Percentiles rank a stretch among this genome's conserved stretches.
phyloP scores from a whole-genome alignment of 1,140 invertebrate species.

The Halyomorpha halys region DNA sequence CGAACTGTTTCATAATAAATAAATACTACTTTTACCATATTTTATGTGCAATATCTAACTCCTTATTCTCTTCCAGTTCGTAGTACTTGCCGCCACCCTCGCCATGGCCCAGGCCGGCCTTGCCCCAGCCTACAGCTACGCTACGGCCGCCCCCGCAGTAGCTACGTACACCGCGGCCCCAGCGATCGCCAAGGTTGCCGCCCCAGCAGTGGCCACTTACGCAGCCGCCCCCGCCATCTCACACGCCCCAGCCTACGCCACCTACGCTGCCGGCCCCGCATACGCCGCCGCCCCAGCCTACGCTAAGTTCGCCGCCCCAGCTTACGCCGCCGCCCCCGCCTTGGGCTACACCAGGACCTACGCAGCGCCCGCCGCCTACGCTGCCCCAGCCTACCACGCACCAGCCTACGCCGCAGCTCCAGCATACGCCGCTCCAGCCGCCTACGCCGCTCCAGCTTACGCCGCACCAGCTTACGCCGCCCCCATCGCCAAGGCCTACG shows the following conservation, averaged over 20 bases:
- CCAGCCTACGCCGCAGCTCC: constrained; percentile 28
- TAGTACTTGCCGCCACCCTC: constrained; percentile 29
- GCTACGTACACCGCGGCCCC: constrained; percentile 23
- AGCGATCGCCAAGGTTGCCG: constrained; percentile 24
- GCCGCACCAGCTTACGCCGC: constrained; percentile 28
- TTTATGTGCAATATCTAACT: background rate
- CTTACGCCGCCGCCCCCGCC: constrained; percentile 32
- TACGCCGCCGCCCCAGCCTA: background rate
- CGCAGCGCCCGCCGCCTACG: constrained; percentile 11
- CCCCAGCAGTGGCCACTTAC: constrained; percentile 25
- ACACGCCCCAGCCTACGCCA: background rate
- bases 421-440: constrained; percentile 25
- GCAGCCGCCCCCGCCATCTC: constrained; percentile 30
- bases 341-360: background rate
- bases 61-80: constrained; percentile 21
- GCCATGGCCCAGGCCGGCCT: constrained; percentile 29
- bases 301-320: constrained; percentile 29
- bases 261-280: background rate
- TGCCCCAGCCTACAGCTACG: constrained; percentile 20
- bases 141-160: constrained; percentile 28
- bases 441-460: constrained; percentile 29
- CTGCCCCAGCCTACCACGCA: constrained; percentile 29
- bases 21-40: no score
- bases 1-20: no score
- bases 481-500: constrained; percentile 4